phyloP scores from a whole-genome alignment of 92 coral and sea anemone genomes.

The Galaxea fascicularis region DNA sequence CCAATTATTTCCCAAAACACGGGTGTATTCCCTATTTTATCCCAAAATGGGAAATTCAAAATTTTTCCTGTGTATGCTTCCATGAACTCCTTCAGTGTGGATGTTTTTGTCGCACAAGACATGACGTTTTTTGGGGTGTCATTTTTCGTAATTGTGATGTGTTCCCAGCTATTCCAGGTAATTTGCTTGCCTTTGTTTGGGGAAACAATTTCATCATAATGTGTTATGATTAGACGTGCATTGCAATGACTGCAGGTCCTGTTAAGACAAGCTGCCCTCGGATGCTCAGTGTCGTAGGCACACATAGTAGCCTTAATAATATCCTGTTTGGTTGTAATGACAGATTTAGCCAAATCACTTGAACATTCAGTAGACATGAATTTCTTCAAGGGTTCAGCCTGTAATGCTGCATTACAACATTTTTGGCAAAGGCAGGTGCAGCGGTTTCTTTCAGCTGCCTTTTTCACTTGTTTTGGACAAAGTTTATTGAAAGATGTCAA shows the following conservation, averaged over 20 bases:
- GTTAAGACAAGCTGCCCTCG: slow-evolving; percentile 19
- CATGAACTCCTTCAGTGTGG: slow-evolving; percentile 35
- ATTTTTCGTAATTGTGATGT: slow-evolving; percentile 22
- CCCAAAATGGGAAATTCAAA: not conserved
- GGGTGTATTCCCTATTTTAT: slow-evolving; percentile 15
- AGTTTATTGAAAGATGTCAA: too few species aligned
- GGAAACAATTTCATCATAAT: slow-evolving; percentile 7
- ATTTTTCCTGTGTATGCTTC: not conserved
- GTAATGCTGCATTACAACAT: slow-evolving; percentile 28
- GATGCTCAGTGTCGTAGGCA: slow-evolving; percentile 21
- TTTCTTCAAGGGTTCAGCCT: slow-evolving; percentile 40
- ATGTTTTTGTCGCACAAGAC: slow-evolving; percentile 31
- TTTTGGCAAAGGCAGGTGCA: slow-evolving; percentile 42
- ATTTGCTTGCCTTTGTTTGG: slow-evolving; percentile 37
- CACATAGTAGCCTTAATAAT: slow-evolving; percentile 41
- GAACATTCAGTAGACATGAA: slow-evolving; percentile 24
- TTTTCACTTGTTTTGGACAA: too few species aligned
- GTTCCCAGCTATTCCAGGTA: slow-evolving; percentile 37
- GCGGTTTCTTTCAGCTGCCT: slow-evolving; percentile 42
- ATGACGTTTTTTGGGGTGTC: slow-evolving; percentile 27
- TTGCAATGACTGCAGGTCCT: slow-evolving; percentile 36
- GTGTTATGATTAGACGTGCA: slow-evolving; percentile 15
- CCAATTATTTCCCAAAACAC: slow-evolving; percentile 5
- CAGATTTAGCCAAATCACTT: slow-evolving; percentile 28
- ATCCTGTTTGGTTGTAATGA: slow-evolving; percentile 36